phyloP scores from a whole-genome alignment of 2,797 vertebrate genomes.

The Serranus cabrilla region DNA sequence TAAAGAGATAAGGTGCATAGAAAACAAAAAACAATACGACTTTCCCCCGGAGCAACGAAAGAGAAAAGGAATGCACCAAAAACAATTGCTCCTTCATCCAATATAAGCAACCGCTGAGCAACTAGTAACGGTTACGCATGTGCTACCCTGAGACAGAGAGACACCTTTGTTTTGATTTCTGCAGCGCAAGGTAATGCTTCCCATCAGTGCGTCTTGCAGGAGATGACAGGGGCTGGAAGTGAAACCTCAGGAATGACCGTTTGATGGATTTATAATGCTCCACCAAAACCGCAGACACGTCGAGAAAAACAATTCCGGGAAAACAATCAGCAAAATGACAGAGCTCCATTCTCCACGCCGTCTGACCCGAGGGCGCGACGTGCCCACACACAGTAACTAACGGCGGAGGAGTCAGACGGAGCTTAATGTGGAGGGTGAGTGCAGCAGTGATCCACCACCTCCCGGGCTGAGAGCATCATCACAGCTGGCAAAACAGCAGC shows the following conservation, averaged over 20 bases:
- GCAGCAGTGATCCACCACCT: conserved; percentile 46
- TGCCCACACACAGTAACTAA: conserved; percentile 61
- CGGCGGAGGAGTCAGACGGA: conserved; percentile 28
- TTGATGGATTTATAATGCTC: conserved; percentile 70
- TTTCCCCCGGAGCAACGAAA: conserved; percentile 8
- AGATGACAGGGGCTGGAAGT: conserved; percentile 44
- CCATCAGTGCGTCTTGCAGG: conserved; percentile 53
- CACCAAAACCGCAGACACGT: conserved; percentile 66
- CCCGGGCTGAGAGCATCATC: conserved; percentile 26
- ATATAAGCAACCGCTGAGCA: conserved; percentile 30
- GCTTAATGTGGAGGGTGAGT: conserved; percentile 8
- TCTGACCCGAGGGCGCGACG: conserved; percentile 54
- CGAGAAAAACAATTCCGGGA: conserved; percentile 74
- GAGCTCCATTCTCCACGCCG: conserved; percentile 50
- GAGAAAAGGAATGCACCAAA: conserved; percentile 50
- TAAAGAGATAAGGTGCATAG: conserved; percentile 3
- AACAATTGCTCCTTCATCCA: conserved; percentile 55
- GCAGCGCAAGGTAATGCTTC: conserved; percentile 42
- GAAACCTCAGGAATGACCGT: conserved; percentile 73
- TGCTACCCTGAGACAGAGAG: conserved; percentile 33
- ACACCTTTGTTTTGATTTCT: conserved; percentile 58
- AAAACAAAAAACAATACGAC: conserved; percentile 9
- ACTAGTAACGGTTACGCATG: conserved; percentile 30
- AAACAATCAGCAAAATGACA: conserved; percentile 73
- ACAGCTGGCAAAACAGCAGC: conserved; percentile 60